Percentiles rank a stretch among this genome's conserved stretches.
phyloP scores from a whole-genome alignment of 1,140 invertebrate genomes.

The Heliconius nattereri region DNA sequence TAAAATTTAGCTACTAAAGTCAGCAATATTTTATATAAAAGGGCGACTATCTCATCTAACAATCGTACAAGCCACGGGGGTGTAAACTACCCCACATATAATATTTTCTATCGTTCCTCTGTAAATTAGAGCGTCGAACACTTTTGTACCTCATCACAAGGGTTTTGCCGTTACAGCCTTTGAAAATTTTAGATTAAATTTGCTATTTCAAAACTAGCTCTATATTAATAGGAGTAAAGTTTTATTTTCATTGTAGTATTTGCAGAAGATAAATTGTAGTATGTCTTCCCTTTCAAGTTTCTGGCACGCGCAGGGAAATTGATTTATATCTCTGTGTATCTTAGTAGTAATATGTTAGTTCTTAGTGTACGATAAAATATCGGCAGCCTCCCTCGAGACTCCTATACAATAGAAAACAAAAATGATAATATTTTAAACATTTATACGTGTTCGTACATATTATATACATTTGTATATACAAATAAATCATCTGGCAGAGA shows the following conservation, averaged over 20 bases:
- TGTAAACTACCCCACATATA: constrained; percentile 33
- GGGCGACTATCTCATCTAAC: constrained; percentile 19
- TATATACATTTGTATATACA: not conserved
- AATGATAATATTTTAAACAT: not conserved
- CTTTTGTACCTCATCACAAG: constrained; percentile 42
- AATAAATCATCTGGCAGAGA: no score
- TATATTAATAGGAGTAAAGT: not conserved
- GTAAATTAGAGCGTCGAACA: constrained; percentile 35
- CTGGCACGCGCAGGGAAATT: constrained; percentile 38
- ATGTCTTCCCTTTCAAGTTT: constrained; percentile 36
- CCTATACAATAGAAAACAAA: constrained; percentile 1
- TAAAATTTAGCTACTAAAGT: constrained; percentile 3
- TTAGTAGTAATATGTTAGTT: constrained; percentile 29
- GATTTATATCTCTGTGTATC: constrained; percentile 38
- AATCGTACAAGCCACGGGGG: constrained; percentile 23
- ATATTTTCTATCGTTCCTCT: constrained; percentile 34
- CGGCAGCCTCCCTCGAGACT: not conserved
- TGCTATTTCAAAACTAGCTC: constrained; percentile 2
- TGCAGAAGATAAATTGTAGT: constrained; percentile 29
- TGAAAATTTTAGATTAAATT: constrained; percentile 31
- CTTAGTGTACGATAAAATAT: constrained; percentile 25
- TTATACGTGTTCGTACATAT: not conserved
- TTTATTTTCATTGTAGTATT: not conserved
- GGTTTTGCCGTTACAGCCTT: constrained; percentile 40
- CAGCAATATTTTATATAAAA: constrained; percentile 22